These are phyloP conservation scores for Cacoxenus indagator DNA, from an alignment of 2,888 invertebrate species.

Conservation along the genomic window DNA sequence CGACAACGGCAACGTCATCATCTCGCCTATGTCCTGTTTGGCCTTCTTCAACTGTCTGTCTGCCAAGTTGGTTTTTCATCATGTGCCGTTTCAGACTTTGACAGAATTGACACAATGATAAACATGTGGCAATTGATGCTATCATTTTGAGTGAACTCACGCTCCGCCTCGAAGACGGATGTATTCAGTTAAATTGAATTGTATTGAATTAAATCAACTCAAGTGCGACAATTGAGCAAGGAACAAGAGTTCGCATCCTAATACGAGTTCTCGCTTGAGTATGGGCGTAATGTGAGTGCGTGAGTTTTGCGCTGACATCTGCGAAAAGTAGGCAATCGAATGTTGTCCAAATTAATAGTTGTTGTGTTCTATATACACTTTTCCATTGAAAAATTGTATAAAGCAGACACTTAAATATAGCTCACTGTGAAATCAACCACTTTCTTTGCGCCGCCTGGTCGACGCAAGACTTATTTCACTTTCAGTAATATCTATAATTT, in stretches of 20 bases:
- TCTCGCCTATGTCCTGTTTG: neutral
- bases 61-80: neutral
- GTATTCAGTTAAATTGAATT: slow-evolving; percentile 63
- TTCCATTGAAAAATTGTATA: too few species aligned
- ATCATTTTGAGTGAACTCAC: slow-evolving; percentile 55
- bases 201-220: slow-evolving; percentile 63
- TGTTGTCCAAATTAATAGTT: slow-evolving; percentile 26
- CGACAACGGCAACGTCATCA: neutral
- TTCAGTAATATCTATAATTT: slow-evolving; percentile 50
- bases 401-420: too few species aligned
- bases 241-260: neutral
- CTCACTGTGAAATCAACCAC: neutral
- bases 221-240: slow-evolving; percentile 51
- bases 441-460: neutral
- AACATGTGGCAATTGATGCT: slow-evolving; percentile 66
- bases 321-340: slow-evolving; percentile 19
- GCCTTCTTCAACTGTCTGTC: neutral
- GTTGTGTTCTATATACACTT: too few species aligned
- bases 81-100: slow-evolving; percentile 25
- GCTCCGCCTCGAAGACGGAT: neutral
- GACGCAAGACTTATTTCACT: slow-evolving; percentile 19
- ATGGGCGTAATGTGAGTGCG: slow-evolving; percentile 26
- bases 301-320: slow-evolving; percentile 24
- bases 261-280: neutral
- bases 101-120: slow-evolving; percentile 62